These are phyloP conservation scores for human DNA, from an alignment of 2,113 vertebrate species.

Conservation along the genomic window DNA sequence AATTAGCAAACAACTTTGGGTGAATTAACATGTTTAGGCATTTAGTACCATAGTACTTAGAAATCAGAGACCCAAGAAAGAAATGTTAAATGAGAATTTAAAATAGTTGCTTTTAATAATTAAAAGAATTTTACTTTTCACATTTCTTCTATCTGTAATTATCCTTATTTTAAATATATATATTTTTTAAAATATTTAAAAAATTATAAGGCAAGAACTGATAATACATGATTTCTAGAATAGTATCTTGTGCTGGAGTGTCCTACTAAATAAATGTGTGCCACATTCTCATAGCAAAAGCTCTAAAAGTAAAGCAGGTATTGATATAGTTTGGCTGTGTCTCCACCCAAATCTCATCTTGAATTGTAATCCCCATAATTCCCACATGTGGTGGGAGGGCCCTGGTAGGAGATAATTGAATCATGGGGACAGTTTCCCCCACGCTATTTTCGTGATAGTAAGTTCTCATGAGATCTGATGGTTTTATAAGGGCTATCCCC, in stretches of 20 bases:
- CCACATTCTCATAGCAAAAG: neutral
- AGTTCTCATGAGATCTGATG: too few relatives aligned
- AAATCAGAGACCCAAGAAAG: neutral
- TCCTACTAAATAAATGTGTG: neutral
- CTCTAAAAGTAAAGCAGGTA: neutral
- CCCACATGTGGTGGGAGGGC: too few relatives aligned
- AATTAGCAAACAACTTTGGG: neutral
- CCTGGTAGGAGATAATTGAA: too few relatives aligned
- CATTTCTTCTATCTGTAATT: neutral
- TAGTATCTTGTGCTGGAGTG: neutral
- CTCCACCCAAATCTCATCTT: too few relatives aligned
- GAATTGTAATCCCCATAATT: too few relatives aligned
- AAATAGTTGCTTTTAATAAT: neutral
- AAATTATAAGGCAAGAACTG: neutral
- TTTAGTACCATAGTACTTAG: neutral
- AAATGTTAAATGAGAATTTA: slow-evolving; percentile 1
- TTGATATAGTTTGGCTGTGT: too few relatives aligned
- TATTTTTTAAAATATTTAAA: neutral
- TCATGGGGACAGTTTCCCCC: too few relatives aligned
- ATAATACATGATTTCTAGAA: neutral
- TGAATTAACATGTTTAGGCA: neutral
- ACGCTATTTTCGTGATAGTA: too few relatives aligned
- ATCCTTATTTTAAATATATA: neutral
- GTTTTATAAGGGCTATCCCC: too few relatives aligned
- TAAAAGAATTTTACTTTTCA: neutral